Percentiles rank a stretch among this genome's conserved stretches.
Conservation (phyloP, 92 coral and sea anemone species). For the Siderastrea siderea region DNA sequence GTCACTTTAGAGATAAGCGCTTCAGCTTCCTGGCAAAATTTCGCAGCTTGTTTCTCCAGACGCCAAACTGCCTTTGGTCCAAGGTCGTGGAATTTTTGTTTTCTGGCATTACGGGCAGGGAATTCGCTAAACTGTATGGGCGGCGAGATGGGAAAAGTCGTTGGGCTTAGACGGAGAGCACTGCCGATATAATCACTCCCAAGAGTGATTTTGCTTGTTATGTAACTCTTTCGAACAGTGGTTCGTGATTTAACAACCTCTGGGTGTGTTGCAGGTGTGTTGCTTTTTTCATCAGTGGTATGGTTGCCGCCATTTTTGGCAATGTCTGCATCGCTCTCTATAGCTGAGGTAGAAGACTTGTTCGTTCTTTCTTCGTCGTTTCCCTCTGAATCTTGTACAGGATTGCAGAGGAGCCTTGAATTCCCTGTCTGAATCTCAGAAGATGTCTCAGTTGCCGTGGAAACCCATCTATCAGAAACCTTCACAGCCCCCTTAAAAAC, state of each 20-base stretch:
- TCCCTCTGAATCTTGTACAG: not conserved
- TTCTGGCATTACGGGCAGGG: not conserved
- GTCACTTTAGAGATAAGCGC: slow-evolving; percentile 45
- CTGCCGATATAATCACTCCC: slow-evolving; percentile 62
- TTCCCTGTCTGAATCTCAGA: not conserved
- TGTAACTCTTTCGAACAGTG: slow-evolving; percentile 44
- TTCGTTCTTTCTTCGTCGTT: not conserved
- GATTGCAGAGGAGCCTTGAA: not conserved
- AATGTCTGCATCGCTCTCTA: not conserved
- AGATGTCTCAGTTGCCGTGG: not conserved
- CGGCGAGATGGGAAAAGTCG: not conserved
- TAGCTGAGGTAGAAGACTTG: not conserved
- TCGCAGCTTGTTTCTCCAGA: slow-evolving; percentile 61
- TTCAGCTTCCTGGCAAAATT: slow-evolving; percentile 69
- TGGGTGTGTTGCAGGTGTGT: not conserved
- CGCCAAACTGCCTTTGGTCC: slow-evolving; percentile 30
- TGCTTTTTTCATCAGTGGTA: not conserved
- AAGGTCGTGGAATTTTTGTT: not conserved
- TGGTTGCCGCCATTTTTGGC: not conserved
- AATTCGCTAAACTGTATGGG: not conserved
- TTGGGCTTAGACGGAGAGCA: slow-evolving; percentile 33
- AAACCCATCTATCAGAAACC: not conserved
- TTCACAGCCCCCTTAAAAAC: slow-evolving; percentile 1
- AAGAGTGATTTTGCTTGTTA: slow-evolving; percentile 64
- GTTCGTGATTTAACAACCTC: slow-evolving; percentile 20